These are phyloP conservation scores for Drosophila parvula DNA, from an alignment of 1,140 invertebrate species.

Conservation along the genomic window DNA sequence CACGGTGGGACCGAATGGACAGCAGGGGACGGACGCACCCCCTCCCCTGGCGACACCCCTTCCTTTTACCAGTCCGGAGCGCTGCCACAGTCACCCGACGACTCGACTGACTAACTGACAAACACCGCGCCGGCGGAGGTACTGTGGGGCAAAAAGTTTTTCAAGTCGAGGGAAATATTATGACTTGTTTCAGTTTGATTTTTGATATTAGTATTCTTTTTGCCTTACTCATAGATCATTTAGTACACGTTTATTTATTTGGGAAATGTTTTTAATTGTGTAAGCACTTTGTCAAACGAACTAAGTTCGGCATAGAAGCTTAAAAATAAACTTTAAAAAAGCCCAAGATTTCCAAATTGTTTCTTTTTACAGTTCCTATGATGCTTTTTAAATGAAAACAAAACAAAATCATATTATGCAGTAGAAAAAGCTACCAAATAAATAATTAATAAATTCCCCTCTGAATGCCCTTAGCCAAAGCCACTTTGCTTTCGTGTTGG, in stretches of 20 bases:
- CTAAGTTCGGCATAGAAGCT: too few species aligned
- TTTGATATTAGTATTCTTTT: too few species aligned
- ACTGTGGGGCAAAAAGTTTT: constrained; percentile 42
- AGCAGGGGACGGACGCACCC: constrained; percentile 59
- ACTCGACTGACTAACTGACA: constrained; percentile 75
- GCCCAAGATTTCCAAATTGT: too few species aligned
- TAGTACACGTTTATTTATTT: too few species aligned
- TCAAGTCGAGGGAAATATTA: background rate
- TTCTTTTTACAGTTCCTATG: too few species aligned
- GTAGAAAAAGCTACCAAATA: too few species aligned
- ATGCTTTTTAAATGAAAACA: too few species aligned
- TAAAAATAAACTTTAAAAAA: too few species aligned
- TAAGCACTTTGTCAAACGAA: too few species aligned
- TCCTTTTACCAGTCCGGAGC: constrained; percentile 6
- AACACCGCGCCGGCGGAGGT: constrained; percentile 40
- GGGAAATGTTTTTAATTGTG: too few species aligned
- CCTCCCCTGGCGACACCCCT: constrained; percentile 31
- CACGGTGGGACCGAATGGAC: constrained; percentile 67
- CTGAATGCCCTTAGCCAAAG: constrained; percentile 1
- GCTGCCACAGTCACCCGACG: constrained; percentile 47
- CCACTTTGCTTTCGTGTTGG: constrained; percentile 3
- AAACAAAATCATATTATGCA: too few species aligned
- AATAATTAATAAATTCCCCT: background rate
- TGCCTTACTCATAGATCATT: too few species aligned
- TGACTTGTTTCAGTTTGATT: background rate